phyloP scores from a whole-genome alignment of 2,113 vertebrate species.

The Trematomus loennbergii region DNA sequence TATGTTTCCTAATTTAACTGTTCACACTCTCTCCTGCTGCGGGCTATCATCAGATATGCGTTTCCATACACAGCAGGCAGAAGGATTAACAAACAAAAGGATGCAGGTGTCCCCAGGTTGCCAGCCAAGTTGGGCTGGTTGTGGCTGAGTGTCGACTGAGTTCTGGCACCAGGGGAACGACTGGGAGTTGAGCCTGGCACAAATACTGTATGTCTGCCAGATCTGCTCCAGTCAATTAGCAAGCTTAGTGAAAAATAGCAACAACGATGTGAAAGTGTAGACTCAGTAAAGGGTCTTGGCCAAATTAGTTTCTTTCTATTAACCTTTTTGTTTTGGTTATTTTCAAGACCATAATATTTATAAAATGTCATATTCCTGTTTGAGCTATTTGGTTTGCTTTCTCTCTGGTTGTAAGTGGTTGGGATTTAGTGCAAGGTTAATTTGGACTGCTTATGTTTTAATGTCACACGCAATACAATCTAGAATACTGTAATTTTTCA shows the following conservation, averaged over 20 bases:
- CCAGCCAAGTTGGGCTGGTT: conserved; percentile 35
- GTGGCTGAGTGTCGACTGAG: conserved; percentile 33
- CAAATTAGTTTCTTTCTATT: neutral
- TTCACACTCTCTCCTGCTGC: conserved; percentile 13
- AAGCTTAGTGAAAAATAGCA: neutral
- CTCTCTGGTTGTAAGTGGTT: neutral
- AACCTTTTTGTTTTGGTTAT: neutral
- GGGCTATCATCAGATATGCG: conserved; percentile 5
- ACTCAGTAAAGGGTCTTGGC: neutral
- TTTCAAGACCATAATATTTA: neutral
- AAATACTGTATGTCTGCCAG: conserved; percentile 13
- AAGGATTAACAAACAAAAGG: neutral
- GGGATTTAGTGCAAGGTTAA: no score
- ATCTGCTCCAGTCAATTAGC: conserved; percentile 31
- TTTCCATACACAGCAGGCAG: conserved; percentile 16
- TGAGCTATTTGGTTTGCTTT: neutral
- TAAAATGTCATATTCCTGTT: neutral
- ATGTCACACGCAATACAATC: neutral
- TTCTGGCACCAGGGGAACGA: conserved; percentile 41
- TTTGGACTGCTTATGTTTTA: neutral
- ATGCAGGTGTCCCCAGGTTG: conserved; percentile 41
- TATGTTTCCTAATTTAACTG: conserved; percentile 14
- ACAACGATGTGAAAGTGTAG: conserved; percentile 7
- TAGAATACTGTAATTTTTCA: neutral
- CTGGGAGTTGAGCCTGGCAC: conserved; percentile 46